These are phyloP conservation scores for Creontiades dilutus DNA, from an alignment of 2,888 invertebrate genomes.

Conservation along the genomic window DNA sequence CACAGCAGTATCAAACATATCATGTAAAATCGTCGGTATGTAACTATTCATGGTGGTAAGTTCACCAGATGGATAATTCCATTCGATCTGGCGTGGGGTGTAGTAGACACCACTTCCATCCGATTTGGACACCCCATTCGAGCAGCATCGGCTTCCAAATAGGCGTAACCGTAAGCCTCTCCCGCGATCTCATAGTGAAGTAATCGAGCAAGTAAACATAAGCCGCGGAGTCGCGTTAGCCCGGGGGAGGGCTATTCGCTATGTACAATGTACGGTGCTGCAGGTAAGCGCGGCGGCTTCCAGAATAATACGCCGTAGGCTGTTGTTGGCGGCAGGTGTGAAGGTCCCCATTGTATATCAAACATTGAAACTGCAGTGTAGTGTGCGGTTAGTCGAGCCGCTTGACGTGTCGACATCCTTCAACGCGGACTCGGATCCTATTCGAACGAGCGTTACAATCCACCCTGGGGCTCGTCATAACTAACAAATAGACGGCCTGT, in stretches of 20 bases:
- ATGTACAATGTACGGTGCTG: background rate
- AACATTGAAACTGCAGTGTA: background rate
- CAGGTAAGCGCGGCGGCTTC: background rate
- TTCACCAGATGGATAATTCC: no score
- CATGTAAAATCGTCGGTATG: no score
- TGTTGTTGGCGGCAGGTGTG: conserved; percentile 15
- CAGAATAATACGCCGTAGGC: background rate
- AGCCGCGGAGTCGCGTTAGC: background rate
- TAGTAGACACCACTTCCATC: background rate
- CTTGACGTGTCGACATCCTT: no score
- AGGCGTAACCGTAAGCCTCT: conserved; percentile 13
- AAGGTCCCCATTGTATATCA: conserved; percentile 22
- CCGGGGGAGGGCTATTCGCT: background rate
- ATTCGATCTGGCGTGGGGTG: no score
- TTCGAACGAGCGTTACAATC: no score
- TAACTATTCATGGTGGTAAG: no score
- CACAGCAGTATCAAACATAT: no score
- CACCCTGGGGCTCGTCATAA: no score
- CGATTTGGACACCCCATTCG: background rate
- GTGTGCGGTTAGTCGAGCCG: no score
- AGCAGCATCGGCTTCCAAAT: background rate
- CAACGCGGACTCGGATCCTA: no score
- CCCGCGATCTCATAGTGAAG: conserved; percentile 17
- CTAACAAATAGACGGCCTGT: no score
- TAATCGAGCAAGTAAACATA: conserved; percentile 25